Evolutionary conservation across 2,797 vertebrate species (phyloP).

Genomic region (Myotis myotis): DNA sequence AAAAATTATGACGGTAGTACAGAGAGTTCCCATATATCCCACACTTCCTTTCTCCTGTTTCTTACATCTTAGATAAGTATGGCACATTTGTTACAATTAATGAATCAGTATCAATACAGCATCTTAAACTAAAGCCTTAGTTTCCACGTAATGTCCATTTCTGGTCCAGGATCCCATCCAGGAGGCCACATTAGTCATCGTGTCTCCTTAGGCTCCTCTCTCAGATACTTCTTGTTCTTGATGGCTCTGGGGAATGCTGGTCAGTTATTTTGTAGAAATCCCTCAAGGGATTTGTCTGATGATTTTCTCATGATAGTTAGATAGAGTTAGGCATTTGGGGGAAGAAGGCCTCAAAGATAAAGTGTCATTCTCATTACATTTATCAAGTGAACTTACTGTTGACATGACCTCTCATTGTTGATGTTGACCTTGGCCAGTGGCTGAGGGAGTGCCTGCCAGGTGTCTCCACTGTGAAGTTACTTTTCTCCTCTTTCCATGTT

Average conservation of each 20-base stretch:
- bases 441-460: background rate
- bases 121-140: background rate
- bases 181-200: background rate
- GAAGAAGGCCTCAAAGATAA: background rate
- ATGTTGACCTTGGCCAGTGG: background rate
- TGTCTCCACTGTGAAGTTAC: background rate
- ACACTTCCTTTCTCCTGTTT: background rate
- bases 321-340: background rate
- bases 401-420: background rate
- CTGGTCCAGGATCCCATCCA: background rate
- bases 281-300: background rate
- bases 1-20: background rate
- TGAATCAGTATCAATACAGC: background rate
- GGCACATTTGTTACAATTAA: background rate
- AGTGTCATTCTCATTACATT: background rate
- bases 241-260: background rate
- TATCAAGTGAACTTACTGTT: background rate
- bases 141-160: background rate
- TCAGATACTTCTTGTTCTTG: background rate
- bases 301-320: background rate
- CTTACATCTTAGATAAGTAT: background rate
- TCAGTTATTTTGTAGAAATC: background rate
- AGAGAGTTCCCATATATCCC: background rate
- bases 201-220: background rate
- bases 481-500: background rate